Percentiles rank a stretch among this genome's conserved stretches.
These are phyloP conservation scores for Pristionchus entomophagus DNA, from an alignment of 2,888 invertebrate species.

Conservation along the genomic window DNA sequence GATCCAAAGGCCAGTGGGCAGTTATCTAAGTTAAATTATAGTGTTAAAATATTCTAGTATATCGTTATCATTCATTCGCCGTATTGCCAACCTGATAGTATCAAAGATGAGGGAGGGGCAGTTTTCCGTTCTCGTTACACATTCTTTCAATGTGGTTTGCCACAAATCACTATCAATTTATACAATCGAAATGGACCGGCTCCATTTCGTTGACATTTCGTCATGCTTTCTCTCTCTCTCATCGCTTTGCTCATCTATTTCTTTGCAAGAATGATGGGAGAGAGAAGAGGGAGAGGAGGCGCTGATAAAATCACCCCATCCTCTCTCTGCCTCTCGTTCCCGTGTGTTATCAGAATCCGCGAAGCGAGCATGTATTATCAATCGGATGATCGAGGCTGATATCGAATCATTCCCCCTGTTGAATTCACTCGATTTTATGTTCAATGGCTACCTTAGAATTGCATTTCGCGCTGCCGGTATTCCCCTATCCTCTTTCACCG, in stretches of 20 bases:
- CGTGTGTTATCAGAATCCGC: background rate
- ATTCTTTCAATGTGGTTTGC: background rate
- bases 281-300: background rate
- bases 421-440: background rate
- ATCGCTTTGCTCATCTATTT: background rate
- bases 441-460: background rate
- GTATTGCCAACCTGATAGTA: background rate
- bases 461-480: no score
- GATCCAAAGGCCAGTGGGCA: background rate
- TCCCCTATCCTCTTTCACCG: no score
- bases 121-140: background rate
- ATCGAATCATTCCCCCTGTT: background rate
- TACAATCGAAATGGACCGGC: background rate
- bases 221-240: slow-evolving; percentile 7
- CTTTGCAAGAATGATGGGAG: background rate
- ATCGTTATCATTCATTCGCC: slow-evolving; percentile 10
- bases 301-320: slow-evolving; percentile 28
- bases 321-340: background rate
- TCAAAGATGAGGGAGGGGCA: background rate
- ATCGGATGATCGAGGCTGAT: background rate
- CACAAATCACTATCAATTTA: background rate
- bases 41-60: no score
- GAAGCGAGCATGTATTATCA: background rate
- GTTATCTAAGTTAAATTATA: no score
- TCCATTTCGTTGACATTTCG: slow-evolving; percentile 31